Base-by-base conservation (phyloP, 2,888 invertebrate genomes). In the Aquatica leii region DNA sequence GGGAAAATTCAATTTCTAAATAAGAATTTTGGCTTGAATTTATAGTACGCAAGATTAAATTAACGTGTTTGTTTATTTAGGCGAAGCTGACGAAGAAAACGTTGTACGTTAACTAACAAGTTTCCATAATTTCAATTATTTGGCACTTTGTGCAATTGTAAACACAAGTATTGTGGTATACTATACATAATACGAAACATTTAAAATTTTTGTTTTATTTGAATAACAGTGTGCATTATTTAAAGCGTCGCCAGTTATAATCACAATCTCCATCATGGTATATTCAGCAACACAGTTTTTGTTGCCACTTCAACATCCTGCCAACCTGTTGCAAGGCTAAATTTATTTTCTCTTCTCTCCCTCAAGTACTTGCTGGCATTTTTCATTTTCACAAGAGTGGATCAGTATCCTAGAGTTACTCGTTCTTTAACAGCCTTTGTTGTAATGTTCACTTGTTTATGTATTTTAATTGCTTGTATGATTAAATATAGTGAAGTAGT, bases 261-360 rank as follows among this genome's bases (percentile, higher is more conserved):
- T 46, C 46, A 46, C 46, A 46, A 17, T 46, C 46, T 46, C 46
- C 20, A 46, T 46, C 46, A 46, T 17, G n/a, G 46, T n/a, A 4
- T 46, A 17, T 46, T 20, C 18, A 46, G 55, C 58, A 37, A 41
- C 53, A 52, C 57, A 53, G 60, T 65, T 65, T 65, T 62, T 65
- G 62, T 65, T 59, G 62, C 51, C 61, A 62, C 62, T 65, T 62
- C 58, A 65, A 49, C 61, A 59, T 58, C 66, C 60, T 59, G 52
- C 64, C 69, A 69, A 70, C 70, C 69, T 70, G 70, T 70, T 70
- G 70, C 70, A 14, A 64, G 55, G 50, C 50, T 64, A 65, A 68
- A 67, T 67, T 68, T 68, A 68, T 68, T 66, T 68, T 65, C 66
- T 64, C 59, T 51, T 59, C 61, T 58, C 66, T 65, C 66, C 66